Percentiles rank a stretch among this genome's conserved stretches.
These are phyloP conservation scores for Blera fallax DNA, from an alignment of 2,888 invertebrate species.

Conservation along the genomic window DNA sequence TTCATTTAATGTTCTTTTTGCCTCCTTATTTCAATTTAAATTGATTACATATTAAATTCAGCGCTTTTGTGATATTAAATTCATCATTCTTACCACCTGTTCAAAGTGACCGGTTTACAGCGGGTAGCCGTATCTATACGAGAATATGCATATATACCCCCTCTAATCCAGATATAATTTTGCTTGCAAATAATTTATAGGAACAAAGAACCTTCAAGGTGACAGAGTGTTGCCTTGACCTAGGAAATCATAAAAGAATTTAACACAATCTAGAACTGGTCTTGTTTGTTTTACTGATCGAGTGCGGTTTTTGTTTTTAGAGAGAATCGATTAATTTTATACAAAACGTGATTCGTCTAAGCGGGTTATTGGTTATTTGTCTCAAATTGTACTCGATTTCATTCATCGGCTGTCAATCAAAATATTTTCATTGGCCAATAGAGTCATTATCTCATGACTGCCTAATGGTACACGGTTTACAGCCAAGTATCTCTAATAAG, in stretches of 20 bases:
- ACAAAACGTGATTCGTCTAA: constrained; percentile 17
- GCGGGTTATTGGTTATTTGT: background rate
- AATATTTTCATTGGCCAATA: constrained; percentile 41
- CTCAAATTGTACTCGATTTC: background rate
- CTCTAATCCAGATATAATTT: background rate
- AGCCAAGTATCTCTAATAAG: constrained; percentile 3
- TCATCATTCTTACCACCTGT: background rate
- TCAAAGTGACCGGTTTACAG: background rate
- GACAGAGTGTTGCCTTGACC: constrained; percentile 37
- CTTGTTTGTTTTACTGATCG: constrained; percentile 21
- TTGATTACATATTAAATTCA: background rate
- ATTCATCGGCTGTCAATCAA: constrained; percentile 54
- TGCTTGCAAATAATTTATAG: constrained; percentile 1
- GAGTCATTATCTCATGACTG: constrained; percentile 46
- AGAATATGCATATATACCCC: background rate
- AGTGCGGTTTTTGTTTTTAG: background rate
- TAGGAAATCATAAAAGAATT: constrained; percentile 5
- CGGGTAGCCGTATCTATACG: too few species aligned
- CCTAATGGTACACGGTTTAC: constrained; percentile 27
- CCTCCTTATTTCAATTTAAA: background rate
- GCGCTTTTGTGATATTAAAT: background rate
- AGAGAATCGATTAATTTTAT: constrained; percentile 4
- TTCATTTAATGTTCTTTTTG: background rate
- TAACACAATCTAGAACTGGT: constrained; percentile 13
- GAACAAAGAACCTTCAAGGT: constrained; percentile 37